phyloP scores from a whole-genome alignment of 2,888 invertebrate genomes.

The Anticlea derivata region DNA sequence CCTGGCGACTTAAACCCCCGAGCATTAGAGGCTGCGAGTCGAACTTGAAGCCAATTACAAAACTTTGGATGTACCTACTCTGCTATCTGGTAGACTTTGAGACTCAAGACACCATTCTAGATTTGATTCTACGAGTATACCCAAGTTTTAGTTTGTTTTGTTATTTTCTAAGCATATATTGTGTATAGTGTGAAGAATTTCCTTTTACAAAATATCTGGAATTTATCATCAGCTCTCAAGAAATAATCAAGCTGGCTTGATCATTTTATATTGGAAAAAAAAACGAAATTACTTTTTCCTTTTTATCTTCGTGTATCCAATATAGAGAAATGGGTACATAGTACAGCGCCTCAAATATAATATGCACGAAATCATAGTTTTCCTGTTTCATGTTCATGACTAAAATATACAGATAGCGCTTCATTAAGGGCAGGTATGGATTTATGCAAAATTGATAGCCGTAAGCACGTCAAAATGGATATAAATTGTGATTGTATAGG shows the following conservation, averaged over 20 bases:
- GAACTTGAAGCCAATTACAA: constrained; percentile 27
- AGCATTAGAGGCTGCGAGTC: not conserved
- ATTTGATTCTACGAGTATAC: no score
- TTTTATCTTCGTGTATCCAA: no score
- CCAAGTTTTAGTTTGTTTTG: no score
- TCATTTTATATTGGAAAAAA: no score
- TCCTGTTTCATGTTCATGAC: constrained; percentile 20
- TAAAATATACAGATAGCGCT: constrained; percentile 19
- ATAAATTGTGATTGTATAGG: constrained; percentile 12
- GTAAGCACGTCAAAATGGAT: constrained; percentile 13
- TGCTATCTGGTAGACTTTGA: constrained; percentile 15
- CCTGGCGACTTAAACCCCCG: not conserved
- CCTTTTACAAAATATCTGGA: no score
- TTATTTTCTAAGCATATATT: no score
- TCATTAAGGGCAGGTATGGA: constrained; percentile 18
- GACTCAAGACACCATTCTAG: no score
- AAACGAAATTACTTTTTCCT: no score
- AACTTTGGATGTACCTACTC: constrained; percentile 16
- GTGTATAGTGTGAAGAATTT: no score
- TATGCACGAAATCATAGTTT: constrained; percentile 13
- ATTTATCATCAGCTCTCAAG: no score
- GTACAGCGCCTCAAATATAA: not conserved
- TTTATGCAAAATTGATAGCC: constrained; percentile 20
- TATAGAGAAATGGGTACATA: no score
- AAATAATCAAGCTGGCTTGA: no score